Evolutionary conservation across 2,797 vertebrate species (phyloP), one percentile per base, ranked within the genome.

Genomic region (Hybognathus amarus): DNA sequence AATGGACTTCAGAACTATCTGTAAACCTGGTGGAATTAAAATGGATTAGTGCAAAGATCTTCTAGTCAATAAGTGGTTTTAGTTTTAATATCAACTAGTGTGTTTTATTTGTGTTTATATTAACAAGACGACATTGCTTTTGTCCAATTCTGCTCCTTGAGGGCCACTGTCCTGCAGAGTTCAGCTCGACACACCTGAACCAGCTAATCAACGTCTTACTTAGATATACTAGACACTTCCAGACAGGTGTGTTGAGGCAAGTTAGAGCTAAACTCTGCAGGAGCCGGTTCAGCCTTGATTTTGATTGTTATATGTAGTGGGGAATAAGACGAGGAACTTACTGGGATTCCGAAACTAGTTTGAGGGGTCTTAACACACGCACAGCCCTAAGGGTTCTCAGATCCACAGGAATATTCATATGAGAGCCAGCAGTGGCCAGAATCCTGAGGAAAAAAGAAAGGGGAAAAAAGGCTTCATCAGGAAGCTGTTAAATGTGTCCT

Each of bases 1-100:
- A 91, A 99, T 99, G 91, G 98, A 99, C 94, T 99, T 99, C 90
- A 99, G 89, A 73, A 99, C 98, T 40, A 99, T 99, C 94, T 99
- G 98, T 86, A 99, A 92, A 89, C 98, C 98, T 99, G 81, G 22
- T 67, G 67, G 17, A 38, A 82, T 66, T 15, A 2, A 79, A 9
- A 7, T 68, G n/a, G 18, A 64, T 82, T 63, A 82, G 24, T 33
- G 22, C 15, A 45, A 63, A 24, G 64, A 3, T 27, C 33, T 11
- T 56, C 10, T 15, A 42, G 12, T 1, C 3, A 54, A 27, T 6
- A 7, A 30, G 5, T 30, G 2, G 13, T 61, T 45, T 22, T 67
- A 36, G 20, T 22, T 22, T 74, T n/a, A 24, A 56, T 40, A 6
- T 7, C 8, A 59, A 40, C 18, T 13, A 36, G 1, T 8, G 18